A percentile compares a stretch with the other conserved stretches of the same genome.
phyloP scores from a whole-genome alignment of 1,140 invertebrate species.

The Chironomus tepperi region DNA sequence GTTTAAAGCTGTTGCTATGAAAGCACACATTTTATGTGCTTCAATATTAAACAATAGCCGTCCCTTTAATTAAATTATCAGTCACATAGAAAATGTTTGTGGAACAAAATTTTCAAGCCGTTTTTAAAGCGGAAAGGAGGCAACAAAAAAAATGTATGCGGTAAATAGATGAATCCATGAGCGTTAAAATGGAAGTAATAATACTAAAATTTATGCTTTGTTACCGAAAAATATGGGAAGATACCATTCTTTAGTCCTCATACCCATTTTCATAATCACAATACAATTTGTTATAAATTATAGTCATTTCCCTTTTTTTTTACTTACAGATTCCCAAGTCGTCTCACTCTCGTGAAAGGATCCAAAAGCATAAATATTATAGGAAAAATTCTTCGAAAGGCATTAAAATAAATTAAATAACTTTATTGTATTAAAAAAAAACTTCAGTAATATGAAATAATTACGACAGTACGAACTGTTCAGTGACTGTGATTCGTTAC shows the following conservation, averaged over 20 bases:
- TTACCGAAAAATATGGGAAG: background rate
- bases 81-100: background rate
- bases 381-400: background rate
- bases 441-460: background rate
- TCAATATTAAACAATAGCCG: background rate
- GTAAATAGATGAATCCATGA: background rate
- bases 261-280: background rate
- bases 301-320: background rate
- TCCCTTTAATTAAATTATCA: background rate
- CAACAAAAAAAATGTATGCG: background rate
- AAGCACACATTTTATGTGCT: background rate
- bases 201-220: constrained; percentile 9
- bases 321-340: background rate
- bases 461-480: background rate
- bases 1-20: background rate
- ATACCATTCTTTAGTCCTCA: background rate
- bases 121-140: too few relatives aligned
- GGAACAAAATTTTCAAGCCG: too few relatives aligned
- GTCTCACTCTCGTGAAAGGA: background rate
- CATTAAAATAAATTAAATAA: constrained; percentile 15
- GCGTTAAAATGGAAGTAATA: background rate
- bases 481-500: too few relatives aligned
- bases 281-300: constrained; percentile 15
- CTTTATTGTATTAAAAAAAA: background rate
- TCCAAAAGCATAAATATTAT: background rate